These are phyloP conservation scores for Patiria pectinifera DNA, from an alignment of 53 echinoderm and acorn worm species.

Conservation along the genomic window DNA sequence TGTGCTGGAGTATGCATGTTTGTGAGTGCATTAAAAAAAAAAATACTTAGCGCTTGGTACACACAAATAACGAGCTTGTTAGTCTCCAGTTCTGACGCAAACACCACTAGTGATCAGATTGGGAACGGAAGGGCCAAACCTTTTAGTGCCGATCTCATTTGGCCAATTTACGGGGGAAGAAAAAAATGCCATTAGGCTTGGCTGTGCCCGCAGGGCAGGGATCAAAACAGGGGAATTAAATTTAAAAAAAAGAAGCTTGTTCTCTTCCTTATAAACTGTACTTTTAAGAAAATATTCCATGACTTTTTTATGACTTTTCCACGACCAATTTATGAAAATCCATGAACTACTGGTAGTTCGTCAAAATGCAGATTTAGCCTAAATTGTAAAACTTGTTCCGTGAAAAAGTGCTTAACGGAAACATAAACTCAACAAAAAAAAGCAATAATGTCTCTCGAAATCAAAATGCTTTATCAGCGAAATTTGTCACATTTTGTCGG, in stretches of 20 bases:
- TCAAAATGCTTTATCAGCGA: no score
- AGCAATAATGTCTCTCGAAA: no score
- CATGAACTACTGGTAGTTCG: no score
- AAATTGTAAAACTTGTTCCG: no score
- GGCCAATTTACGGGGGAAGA: not conserved
- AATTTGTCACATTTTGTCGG: no score
- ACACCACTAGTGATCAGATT: not conserved
- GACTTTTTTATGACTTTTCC: no score
- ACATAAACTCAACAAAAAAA: no score
- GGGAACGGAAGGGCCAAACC: conserved; percentile 1
- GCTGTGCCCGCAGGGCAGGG: not conserved
- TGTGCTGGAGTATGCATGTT: not conserved
- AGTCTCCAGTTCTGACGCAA: not conserved
- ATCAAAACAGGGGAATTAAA: not conserved
- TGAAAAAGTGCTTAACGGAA: no score
- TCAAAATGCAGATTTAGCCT: no score
- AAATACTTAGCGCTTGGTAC: not conserved
- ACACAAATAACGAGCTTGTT: conserved; percentile 5
- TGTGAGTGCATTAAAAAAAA: not conserved
- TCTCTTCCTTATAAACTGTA: no score
- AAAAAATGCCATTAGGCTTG: conserved; percentile 28
- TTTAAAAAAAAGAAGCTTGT: not conserved
- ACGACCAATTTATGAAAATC: no score
- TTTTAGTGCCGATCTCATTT: not conserved
- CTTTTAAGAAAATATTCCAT: no score